These are phyloP conservation scores for Agrilus biguttatus DNA, from an alignment of 2,888 invertebrate genomes.

Conservation along the genomic window DNA sequence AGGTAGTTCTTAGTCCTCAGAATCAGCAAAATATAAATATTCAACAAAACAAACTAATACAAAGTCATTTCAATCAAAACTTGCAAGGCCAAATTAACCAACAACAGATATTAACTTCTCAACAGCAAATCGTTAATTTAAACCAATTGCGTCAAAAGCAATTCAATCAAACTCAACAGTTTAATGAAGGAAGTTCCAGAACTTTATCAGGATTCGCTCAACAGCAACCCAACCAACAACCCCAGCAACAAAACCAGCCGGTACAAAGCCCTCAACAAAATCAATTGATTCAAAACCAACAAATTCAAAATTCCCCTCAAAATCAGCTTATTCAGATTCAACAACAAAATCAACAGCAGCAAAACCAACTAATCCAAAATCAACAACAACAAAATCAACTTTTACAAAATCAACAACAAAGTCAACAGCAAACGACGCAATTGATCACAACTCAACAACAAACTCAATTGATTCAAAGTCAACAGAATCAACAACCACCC, in stretches of 20 bases:
- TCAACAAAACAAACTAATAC: neutral
- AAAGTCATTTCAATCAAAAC: constrained; percentile 19
- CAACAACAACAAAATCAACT: constrained; percentile 25
- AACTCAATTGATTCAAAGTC: constrained; percentile 15
- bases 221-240: constrained; percentile 33
- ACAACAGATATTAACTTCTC: constrained; percentile 21
- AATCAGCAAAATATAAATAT: constrained; percentile 28
- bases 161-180: constrained; percentile 29
- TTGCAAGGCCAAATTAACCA: constrained; percentile 22
- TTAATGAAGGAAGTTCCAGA: neutral
- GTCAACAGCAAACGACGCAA: constrained; percentile 31
- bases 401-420: constrained; percentile 37
- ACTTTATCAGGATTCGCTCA: constrained; percentile 14
- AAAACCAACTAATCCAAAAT: constrained; percentile 13
- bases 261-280: constrained; percentile 8
- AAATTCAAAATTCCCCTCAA: constrained; percentile 14
- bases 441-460: constrained; percentile 20
- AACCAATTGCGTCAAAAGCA: constrained; percentile 32
- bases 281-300: constrained; percentile 5
- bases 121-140: neutral
- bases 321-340: constrained; percentile 35
- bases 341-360: constrained; percentile 36
- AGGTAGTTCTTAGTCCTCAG: constrained; percentile 1
- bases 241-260: constrained; percentile 12
- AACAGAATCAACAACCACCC: constrained; percentile 20